These are phyloP conservation scores for Echinops telfairi DNA, from an alignment of 2,113 vertebrate genomes.

Conservation along the genomic window DNA sequence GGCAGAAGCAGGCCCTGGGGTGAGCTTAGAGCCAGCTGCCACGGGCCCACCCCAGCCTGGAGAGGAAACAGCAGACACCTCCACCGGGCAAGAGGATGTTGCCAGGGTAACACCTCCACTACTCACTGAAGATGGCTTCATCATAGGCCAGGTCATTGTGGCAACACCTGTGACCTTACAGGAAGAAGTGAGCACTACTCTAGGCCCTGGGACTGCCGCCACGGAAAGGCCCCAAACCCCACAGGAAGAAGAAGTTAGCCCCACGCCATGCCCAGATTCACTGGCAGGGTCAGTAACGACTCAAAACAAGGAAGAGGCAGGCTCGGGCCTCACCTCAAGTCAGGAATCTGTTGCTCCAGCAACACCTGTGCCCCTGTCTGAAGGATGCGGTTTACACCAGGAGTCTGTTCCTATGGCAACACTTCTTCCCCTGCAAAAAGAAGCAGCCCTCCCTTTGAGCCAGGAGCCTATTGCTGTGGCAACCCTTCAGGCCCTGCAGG, in stretches of 20 bases:
- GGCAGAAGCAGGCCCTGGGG: not conserved
- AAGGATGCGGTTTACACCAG: not conserved
- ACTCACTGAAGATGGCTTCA: fast-evolving
- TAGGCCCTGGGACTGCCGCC: not conserved
- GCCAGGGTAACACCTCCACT: not conserved
- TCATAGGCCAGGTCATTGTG: not conserved
- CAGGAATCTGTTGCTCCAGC: fast-evolving
- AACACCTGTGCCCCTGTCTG: fast-evolving
- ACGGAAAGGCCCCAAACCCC: not conserved
- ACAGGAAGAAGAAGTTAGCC: not conserved
- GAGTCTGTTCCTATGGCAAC: too few relatives aligned
- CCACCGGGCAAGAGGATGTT: fast-evolving
- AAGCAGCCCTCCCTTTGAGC: fast-evolving
- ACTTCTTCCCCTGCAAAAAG: not conserved
- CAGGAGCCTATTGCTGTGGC: not conserved
- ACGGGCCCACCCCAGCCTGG: not conserved
- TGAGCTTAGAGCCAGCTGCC: not conserved
- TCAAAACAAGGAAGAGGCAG: not conserved
- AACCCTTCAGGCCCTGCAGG: not conserved
- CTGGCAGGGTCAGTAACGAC: not conserved
- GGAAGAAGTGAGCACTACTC: fast-evolving
- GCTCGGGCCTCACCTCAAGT: not conserved
- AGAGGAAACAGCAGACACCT: not conserved
- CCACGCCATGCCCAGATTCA: not conserved
- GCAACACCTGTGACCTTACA: not conserved